Percentiles rank a stretch among this genome's conserved stretches.
Conservation (phyloP, 2,113 vertebrate species). For the Gymnarchus niloticus region DNA sequence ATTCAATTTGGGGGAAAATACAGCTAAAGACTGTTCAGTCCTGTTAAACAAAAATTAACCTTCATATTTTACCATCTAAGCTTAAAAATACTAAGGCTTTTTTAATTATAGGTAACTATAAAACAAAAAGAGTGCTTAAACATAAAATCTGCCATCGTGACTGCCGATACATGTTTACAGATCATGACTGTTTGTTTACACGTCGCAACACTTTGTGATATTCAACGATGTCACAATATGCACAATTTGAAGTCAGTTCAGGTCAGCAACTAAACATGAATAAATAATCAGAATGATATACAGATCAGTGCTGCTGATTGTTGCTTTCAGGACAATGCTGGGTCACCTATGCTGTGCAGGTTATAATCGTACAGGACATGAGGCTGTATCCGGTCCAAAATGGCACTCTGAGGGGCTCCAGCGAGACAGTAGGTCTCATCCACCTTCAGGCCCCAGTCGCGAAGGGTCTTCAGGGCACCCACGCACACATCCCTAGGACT, state of each 20-base stretch:
- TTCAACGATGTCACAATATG: not conserved
- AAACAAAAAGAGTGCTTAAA: not conserved
- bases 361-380: conserved; percentile 60
- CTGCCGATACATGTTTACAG: not conserved
- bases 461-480: conserved; percentile 53
- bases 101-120: not conserved
- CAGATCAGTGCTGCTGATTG: not conserved
- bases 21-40: no score
- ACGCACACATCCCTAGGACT: conserved; percentile 53
- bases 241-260: not conserved
- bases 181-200: no score
- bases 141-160: not conserved
- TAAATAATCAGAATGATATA: not conserved
- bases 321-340: not conserved
- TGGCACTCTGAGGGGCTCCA: conserved; percentile 55
- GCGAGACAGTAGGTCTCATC: conserved; percentile 64
- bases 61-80: no score
- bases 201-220: no score
- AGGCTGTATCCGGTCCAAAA: conserved; percentile 57
- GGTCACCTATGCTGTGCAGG: conserved; percentile 43
- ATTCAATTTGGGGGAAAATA: no score
- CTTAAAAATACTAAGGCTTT: not conserved
- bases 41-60: no score
- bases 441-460: conserved; percentile 54
- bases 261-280: not conserved